Conservation (phyloP, 1,140 invertebrate species). For the Stegodyphus mimosarum region DNA sequence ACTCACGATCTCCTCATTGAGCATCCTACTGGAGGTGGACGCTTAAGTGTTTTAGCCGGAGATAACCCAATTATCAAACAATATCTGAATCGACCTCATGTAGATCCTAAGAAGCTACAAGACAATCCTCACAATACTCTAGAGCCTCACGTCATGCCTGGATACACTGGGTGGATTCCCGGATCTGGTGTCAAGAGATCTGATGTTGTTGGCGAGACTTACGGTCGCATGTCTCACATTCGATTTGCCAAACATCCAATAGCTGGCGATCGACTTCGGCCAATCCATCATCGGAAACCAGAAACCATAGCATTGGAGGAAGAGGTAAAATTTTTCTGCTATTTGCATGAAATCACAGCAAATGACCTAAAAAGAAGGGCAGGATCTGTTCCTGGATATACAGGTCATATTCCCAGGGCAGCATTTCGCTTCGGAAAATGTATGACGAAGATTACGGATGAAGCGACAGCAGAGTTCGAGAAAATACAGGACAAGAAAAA, state of each 20-base stretch:
- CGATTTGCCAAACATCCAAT: neutral
- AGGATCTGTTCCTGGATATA: neutral
- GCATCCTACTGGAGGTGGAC: constrained; percentile 7
- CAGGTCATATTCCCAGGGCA: constrained; percentile 18
- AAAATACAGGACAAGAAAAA: neutral
- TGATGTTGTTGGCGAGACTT: constrained; percentile 24
- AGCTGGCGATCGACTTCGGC: neutral
- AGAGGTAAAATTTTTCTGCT: constrained; percentile 26
- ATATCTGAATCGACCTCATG: neutral
- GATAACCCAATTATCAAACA: neutral
- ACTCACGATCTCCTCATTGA: constrained; percentile 1
- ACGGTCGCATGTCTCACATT: constrained; percentile 23
- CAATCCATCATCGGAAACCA: neutral
- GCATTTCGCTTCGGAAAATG: constrained; percentile 1
- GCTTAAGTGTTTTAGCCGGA: neutral
- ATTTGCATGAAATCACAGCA: constrained; percentile 14
- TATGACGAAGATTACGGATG: neutral
- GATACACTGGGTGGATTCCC: constrained; percentile 35
- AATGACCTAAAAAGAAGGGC: neutral
- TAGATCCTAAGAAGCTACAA: neutral
- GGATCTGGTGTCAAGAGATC: neutral
- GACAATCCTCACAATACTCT: constrained; percentile 23
- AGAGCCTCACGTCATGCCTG: constrained; percentile 36
- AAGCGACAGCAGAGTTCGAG: constrained; percentile 28
- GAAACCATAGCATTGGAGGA: neutral